Evolutionary conservation across 2,888 invertebrate species (phyloP).

Genomic region (Geophilus truncorum): DNA sequence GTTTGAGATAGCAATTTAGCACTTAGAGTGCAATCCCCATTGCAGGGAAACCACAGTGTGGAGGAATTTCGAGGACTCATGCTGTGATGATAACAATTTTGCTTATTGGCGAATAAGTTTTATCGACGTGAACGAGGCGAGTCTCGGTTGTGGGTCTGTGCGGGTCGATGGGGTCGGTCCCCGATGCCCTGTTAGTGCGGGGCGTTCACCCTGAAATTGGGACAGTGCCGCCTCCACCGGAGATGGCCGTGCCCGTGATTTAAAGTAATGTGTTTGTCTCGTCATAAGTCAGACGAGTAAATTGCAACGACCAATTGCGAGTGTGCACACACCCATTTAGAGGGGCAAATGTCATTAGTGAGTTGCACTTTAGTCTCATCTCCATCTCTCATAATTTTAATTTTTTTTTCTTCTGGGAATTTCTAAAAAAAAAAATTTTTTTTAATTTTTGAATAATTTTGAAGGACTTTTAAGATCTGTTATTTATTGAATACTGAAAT

Average conservation of each 20-base stretch:
- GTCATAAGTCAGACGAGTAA: not conserved
- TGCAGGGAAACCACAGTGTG: not conserved
- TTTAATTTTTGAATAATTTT: not conserved
- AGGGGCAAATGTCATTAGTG: not conserved
- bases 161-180: slow-evolving; percentile 1
- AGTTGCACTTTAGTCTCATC: not conserved
- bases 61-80: not conserved
- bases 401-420: not conserved
- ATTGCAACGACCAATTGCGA: not conserved
- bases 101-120: not conserved
- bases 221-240: not conserved
- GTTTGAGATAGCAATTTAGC: no score
- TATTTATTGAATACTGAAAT: no score
- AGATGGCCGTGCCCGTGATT: not conserved
- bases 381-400: not conserved
- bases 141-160: not conserved
- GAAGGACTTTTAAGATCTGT: no score
- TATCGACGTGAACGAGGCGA: not conserved
- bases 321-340: slow-evolving; percentile 11
- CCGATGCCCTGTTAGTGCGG: not conserved
- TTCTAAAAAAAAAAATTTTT: no score
- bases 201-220: slow-evolving; percentile 16
- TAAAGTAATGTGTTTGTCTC: slow-evolving; percentile 10
- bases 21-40: no score
- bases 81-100: not conserved